Evolutionary conservation across 2,888 invertebrate species (phyloP).

Genomic region (Troides helena): DNA sequence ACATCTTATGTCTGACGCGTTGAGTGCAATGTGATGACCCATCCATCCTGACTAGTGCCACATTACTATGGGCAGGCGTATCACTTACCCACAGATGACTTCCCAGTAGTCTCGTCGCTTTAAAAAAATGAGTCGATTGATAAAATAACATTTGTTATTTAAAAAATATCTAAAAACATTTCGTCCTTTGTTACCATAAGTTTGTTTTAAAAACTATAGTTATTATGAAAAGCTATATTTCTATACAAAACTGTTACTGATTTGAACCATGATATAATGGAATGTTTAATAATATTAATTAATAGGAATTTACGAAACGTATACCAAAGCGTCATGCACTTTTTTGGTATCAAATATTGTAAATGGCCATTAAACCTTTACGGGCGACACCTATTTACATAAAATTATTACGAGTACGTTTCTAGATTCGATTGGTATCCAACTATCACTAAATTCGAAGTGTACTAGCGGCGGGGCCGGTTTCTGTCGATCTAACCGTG

Average conservation of each 20-base stretch:
- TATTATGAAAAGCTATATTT: too few relatives aligned
- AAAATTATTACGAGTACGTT: conserved; percentile 23
- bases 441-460: conserved; percentile 56
- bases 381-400: conserved; percentile 26
- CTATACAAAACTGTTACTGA: background rate
- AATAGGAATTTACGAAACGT: background rate
- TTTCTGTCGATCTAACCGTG: conserved; percentile 43
- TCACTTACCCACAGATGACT: too few relatives aligned
- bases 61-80: too few relatives aligned
- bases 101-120: too few relatives aligned
- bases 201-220: too few relatives aligned
- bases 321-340: background rate
- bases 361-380: conserved; percentile 15
- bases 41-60: too few relatives aligned
- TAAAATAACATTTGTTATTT: too few relatives aligned
- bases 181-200: too few relatives aligned
- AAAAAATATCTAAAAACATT: too few relatives aligned
- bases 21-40: too few relatives aligned
- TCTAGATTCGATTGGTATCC: conserved; percentile 38
- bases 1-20: too few relatives aligned
- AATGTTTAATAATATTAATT: background rate
- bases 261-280: background rate
- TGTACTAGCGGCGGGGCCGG: conserved; percentile 49
- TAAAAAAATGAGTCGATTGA: too few relatives aligned
- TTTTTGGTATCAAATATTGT: conserved; percentile 11